Base-by-base conservation (phyloP, 1,140 invertebrate species). In the Doryteuthis pealeii region DNA sequence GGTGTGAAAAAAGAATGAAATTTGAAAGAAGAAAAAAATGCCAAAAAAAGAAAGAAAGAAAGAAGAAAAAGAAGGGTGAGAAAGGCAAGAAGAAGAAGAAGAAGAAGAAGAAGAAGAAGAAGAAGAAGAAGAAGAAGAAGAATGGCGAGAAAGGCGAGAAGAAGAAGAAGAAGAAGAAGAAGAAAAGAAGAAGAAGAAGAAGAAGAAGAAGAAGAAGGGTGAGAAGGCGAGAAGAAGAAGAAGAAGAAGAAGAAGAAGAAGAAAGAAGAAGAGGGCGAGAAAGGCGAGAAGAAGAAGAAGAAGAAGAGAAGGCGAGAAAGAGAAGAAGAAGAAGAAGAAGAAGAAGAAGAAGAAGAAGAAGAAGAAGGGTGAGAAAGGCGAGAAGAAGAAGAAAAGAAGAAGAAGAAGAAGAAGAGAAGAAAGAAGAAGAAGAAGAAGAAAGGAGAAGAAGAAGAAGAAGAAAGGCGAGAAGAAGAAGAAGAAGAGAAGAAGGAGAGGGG, bases 171-270 rank as follows among this genome's bases (percentile, higher is more conserved):
- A n/a, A 66, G 33, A 43, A 22, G 32, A 32, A 66, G 54, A 66
- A 33, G 66, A 22, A 73, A 12, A 73, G 28, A 14, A 35, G 12
- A 28, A 15, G 18, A 15, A n/a, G 2, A n/a, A 31, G 18, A 31
- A n/a, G 66, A n/a, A 31, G n/a, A 30, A 67, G 66, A 67, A 30
- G 31, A 32, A 69, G 67, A n/a, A n/a, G n/a, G n/a, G n/a, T n/a
- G n/a, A n/a, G n/a, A n/a, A n/a, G n/a, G n/a, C n/a, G n/a, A n/a
- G 33, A 32, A 69, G 67, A 69, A 32, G 33, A 32, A 69, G 67
- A 15, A 32, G 33, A 32, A 69, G 67, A 69, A 32, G 33, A 14
- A 69, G 67, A 69, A 32, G 30, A 18, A 30, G 33, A 14, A 14
- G 65, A 15, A 72, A 18, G 33, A 8, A 62, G 32, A 54, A 5